A percentile compares a stretch with the other conserved stretches of the same genome.
Evolutionary conservation across 2,888 invertebrate genomes (phyloP).

Genomic region (Oscheius sp.): DNA sequence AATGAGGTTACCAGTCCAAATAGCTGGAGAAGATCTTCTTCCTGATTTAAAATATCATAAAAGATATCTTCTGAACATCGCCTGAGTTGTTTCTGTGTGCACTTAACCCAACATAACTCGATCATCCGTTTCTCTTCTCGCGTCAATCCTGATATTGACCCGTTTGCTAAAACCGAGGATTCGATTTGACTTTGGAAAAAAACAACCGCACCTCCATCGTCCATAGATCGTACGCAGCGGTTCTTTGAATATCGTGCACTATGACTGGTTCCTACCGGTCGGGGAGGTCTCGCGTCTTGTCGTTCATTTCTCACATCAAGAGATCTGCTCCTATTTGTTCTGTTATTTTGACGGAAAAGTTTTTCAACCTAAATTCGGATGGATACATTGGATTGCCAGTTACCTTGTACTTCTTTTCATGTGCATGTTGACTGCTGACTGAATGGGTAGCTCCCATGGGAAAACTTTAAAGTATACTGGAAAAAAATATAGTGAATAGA

Average conservation of each 20-base stretch:
- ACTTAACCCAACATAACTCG: slow-evolving; percentile 60
- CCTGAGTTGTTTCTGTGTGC: slow-evolving; percentile 53
- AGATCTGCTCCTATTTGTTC: slow-evolving; percentile 59
- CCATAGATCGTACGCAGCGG: slow-evolving; percentile 39
- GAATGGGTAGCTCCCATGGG: slow-evolving; percentile 24
- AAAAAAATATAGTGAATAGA: neutral
- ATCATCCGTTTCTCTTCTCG: slow-evolving; percentile 54
- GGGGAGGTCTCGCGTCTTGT: slow-evolving; percentile 37
- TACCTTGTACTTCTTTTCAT: slow-evolving; percentile 28
- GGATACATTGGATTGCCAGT: neutral
- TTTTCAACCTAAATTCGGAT: slow-evolving; percentile 56
- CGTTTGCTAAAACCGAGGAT: slow-evolving; percentile 45
- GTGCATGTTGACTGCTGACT: slow-evolving; percentile 14
- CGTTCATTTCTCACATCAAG: slow-evolving; percentile 56
- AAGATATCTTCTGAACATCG: slow-evolving; percentile 58
- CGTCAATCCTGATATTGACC: slow-evolving; percentile 48
- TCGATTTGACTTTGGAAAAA: neutral
- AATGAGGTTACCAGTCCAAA: slow-evolving; percentile 44
- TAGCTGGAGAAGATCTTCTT: slow-evolving; percentile 47
- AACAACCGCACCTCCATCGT: slow-evolving; percentile 48
- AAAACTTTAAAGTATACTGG: neutral
- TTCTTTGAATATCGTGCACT: slow-evolving; percentile 53
- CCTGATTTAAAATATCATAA: slow-evolving; percentile 51
- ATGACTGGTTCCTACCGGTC: slow-evolving; percentile 53
- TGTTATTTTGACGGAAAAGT: slow-evolving; percentile 60